phyloP scores from a whole-genome alignment of 2,888 invertebrate species.

The Lissonota sp. region DNA sequence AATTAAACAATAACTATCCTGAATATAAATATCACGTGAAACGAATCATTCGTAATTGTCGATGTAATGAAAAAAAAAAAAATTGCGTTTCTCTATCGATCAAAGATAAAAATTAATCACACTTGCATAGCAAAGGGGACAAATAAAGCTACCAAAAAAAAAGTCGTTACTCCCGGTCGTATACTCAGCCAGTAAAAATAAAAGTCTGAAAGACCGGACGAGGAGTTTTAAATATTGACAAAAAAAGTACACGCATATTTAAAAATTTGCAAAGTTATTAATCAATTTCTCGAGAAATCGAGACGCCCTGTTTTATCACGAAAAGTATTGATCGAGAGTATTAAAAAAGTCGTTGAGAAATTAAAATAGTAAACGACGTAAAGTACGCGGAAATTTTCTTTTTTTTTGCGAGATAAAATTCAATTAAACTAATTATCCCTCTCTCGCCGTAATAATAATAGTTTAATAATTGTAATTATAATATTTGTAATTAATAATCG shows the following conservation, averaged over 20 bases:
- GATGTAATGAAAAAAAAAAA: slow-evolving; percentile 25
- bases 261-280: slow-evolving; percentile 4
- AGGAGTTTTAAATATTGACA: background rate
- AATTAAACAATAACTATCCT: slow-evolving; percentile 32
- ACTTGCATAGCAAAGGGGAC: slow-evolving; percentile 6
- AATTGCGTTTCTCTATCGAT: slow-evolving; percentile 28
- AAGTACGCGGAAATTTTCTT: background rate
- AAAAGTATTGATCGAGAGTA: slow-evolving; percentile 57
- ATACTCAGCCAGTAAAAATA: slow-evolving; percentile 16
- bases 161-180: slow-evolving; percentile 6
- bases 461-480: slow-evolving; percentile 40
- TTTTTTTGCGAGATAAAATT: slow-evolving; percentile 28
- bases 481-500: slow-evolving; percentile 58
- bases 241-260: slow-evolving; percentile 1
- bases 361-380: slow-evolving; percentile 4
- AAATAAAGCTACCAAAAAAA: background rate
- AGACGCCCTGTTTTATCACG: slow-evolving; percentile 48
- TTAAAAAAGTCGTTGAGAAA: slow-evolving; percentile 39
- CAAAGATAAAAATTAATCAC: slow-evolving; percentile 13
- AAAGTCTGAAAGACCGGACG: slow-evolving; percentile 44
- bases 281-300: slow-evolving; percentile 27
- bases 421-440: slow-evolving; percentile 34
- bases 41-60: slow-evolving; percentile 31
- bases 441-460: slow-evolving; percentile 43
- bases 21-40: slow-evolving; percentile 30